Conservation (phyloP, 2,113 vertebrate species). For the Sinocyclocheilus anophthalmus region DNA sequence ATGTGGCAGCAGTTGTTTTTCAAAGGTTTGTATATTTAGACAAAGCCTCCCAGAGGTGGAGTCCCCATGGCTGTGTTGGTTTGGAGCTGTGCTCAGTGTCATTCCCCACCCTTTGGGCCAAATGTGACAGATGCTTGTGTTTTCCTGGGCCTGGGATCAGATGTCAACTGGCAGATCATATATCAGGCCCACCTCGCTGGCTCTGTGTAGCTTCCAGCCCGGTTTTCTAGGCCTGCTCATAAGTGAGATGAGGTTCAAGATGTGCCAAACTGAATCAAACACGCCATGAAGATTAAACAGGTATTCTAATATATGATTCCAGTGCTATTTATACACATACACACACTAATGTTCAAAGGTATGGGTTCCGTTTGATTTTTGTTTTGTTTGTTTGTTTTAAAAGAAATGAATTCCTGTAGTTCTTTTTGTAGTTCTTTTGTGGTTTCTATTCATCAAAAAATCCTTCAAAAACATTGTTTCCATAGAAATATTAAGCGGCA, state of each 20-base stretch:
- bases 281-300: background rate
- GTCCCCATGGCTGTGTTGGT: conserved; percentile 29
- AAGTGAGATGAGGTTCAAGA: background rate
- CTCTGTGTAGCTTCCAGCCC: conserved; percentile 38
- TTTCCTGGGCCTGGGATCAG: conserved; percentile 60
- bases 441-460: background rate
- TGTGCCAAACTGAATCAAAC: background rate
- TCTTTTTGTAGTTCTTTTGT: background rate
- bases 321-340: no score
- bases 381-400: no score
- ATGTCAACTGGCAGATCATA: conserved; percentile 60
- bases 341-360: no score
- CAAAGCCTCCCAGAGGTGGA: conserved; percentile 42
- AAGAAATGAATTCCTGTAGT: no score
- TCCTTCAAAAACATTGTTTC: background rate
- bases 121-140: conserved; percentile 64
- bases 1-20: conserved; percentile 40
- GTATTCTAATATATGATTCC: background rate
- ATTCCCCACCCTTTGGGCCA: conserved; percentile 50
- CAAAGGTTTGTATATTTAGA: conserved; percentile 59
- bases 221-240: background rate
- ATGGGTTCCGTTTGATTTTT: no score
- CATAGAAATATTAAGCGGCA: background rate
- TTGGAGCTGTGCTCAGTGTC: conserved; percentile 52
- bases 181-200: conserved; percentile 56